phyloP scores from a whole-genome alignment of 2,797 vertebrate genomes.

The Zalophus californianus region DNA sequence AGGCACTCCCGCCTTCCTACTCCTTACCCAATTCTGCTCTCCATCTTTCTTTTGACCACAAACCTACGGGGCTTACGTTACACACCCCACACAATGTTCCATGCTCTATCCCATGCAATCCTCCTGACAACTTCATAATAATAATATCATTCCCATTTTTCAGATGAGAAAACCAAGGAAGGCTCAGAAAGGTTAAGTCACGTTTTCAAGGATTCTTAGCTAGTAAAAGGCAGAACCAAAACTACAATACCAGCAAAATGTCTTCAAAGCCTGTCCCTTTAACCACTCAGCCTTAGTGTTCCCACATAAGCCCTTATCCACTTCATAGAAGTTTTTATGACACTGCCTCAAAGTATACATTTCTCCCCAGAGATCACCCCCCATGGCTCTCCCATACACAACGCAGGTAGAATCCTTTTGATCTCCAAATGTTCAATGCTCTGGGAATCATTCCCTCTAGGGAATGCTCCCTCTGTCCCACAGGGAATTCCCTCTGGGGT shows the following conservation, averaged over 20 bases:
- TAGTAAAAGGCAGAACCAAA: not conserved
- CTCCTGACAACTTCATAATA: not conserved
- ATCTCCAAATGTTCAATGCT: not conserved
- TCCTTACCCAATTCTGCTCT: not conserved
- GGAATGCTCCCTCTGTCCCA: not conserved
- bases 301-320: not conserved
- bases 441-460: conserved; percentile 3
- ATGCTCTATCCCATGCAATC: not conserved
- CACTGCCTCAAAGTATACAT: not conserved
- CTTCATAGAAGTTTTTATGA: conserved; percentile 1
- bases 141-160: not conserved
- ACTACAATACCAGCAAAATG: not conserved
- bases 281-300: not conserved
- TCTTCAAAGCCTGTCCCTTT: not conserved
- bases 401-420: conserved; percentile 26
- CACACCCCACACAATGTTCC: rapidly evolving
- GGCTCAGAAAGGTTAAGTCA: not conserved
- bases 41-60: not conserved
- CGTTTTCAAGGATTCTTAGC: not conserved
- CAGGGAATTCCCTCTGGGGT: conserved; percentile 36
- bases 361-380: conserved; percentile 11
- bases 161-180: conserved; percentile 9
- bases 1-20: not conserved
- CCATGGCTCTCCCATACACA: not conserved
- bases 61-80: not conserved